Evolutionary conservation across 2,888 invertebrate species (phyloP).

Genomic region (Himalopsyche anomala): DNA sequence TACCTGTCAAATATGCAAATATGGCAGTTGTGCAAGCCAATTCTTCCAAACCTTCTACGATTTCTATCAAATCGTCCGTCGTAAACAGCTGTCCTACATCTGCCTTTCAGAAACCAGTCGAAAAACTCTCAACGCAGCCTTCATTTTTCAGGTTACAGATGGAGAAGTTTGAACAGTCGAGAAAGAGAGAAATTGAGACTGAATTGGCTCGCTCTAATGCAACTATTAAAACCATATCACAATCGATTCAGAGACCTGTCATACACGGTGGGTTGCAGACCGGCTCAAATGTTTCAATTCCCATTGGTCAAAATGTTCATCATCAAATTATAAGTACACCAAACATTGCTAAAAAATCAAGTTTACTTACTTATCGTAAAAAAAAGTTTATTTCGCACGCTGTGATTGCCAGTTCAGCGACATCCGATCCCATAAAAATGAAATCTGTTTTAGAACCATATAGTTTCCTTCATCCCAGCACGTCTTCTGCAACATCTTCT

Average conservation of each 20-base stretch:
- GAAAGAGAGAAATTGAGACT: constrained; percentile 52
- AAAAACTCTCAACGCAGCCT: constrained; percentile 14
- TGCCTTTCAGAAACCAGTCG: background rate
- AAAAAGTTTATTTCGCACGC: constrained; percentile 19
- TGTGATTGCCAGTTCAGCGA: background rate
- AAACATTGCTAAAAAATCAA: constrained; percentile 49
- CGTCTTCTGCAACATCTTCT: background rate
- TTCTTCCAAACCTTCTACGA: background rate
- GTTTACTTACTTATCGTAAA: constrained; percentile 59
- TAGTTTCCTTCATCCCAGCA: background rate
- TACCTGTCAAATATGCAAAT: background rate
- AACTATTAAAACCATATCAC: background rate
- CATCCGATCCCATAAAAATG: background rate
- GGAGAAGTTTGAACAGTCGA: constrained; percentile 60
- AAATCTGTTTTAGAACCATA: background rate
- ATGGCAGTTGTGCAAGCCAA: background rate
- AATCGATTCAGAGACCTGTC: background rate
- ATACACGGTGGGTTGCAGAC: background rate
- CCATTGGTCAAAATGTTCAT: background rate
- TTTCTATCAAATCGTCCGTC: background rate
- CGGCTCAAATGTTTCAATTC: background rate
- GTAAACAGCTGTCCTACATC: background rate
- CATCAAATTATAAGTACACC: background rate
- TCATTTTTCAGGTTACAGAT: constrained; percentile 61
- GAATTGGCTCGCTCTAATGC: constrained; percentile 44